Evolutionary conservation across 2,888 invertebrate genomes (phyloP).

Genomic region (Cartodere bifasciata): DNA sequence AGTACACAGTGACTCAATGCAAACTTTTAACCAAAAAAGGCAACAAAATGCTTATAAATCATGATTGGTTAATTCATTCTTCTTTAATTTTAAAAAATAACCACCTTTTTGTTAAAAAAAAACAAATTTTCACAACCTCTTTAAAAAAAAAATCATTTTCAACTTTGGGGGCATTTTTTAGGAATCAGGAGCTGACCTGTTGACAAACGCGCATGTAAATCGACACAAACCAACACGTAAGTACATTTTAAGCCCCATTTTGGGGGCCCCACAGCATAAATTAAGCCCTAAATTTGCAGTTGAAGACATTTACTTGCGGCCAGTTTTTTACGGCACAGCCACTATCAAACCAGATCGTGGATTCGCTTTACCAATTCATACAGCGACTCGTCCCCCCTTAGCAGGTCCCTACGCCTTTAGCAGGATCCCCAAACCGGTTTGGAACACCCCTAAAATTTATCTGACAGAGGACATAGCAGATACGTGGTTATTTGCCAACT

Average conservation of each 20-base stretch:
- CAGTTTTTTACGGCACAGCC: constrained; percentile 32
- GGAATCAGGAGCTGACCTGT: constrained; percentile 63
- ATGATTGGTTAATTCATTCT: too few relatives aligned
- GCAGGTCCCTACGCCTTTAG: constrained; percentile 89
- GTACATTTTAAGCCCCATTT: constrained; percentile 24
- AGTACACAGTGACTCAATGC: too few relatives aligned
- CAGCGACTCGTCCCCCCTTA: constrained; percentile 61
- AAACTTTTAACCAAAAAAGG: too few relatives aligned
- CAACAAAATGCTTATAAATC: too few relatives aligned
- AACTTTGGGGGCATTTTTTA: constrained; percentile 41
- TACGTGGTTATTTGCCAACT: constrained; percentile 78
- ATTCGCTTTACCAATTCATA: constrained; percentile 36
- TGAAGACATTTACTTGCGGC: constrained; percentile 33
- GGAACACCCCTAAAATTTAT: constrained; percentile 69
- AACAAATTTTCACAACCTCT: too few relatives aligned
- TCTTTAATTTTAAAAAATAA: too few relatives aligned
- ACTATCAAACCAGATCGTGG: constrained; percentile 35
- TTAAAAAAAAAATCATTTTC: too few relatives aligned
- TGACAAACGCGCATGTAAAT: constrained; percentile 60
- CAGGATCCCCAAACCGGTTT: constrained; percentile 65
- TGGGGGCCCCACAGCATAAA: background rate
- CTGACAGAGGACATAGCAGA: constrained; percentile 56
- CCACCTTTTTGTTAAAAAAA: too few relatives aligned
- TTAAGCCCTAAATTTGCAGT: constrained; percentile 22
- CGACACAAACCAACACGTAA: constrained; percentile 50